Evolutionary conservation across 1,140 invertebrate genomes (phyloP), one percentile per base, ranked within the genome.

Genomic region (Oscheius sp.): DNA sequence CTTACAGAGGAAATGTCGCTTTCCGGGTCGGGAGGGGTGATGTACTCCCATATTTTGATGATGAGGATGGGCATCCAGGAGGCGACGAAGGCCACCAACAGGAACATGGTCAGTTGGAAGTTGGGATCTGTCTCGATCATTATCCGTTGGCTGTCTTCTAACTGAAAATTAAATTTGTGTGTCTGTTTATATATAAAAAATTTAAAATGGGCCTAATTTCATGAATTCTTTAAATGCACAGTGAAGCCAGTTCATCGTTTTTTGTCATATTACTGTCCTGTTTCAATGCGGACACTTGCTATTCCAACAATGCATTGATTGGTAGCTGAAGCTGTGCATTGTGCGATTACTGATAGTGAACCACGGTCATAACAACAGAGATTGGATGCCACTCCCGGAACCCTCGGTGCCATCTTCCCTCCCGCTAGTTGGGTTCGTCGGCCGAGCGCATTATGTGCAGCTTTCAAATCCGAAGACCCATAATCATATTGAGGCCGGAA

Each of bases 41-140:
- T 65, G 80, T 88, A 62, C 85, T 86, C 85, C 84, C 89, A 89
- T 69, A 90, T 85, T 86, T 88, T 89, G 61, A 95, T 88, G 23
- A 89, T 88, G 72, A 93, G 90, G 85, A 92, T 95, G 18, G 94
- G 94, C 58, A 91, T 88, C 94, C 94, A 97, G 64, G 92, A 92
- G 45, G 95, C 84, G 90, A 92, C 92, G 86, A 96, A 97, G 52
- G 91, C 86, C 77, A 93, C 87, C 66, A 95, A 91, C 77, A 96
- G 89, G 71, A 94, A 89, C 85, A 96, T 94, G 78, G 93, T 94
- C 89, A 95, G 94, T 81, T 93, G 89, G 87, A 97, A 94, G 87
- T 91, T 94, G 59, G 91, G 93, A 85, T 95, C 94, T 76, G 92
- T 93, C 46, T 92, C 92, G 85, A 94, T 93, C 86, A 95, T 92